A percentile compares a stretch with the other conserved stretches of the same genome.
Evolutionary conservation across 2,888 invertebrate genomes (phyloP).

Genomic region (Micoletzkya japonica): DNA sequence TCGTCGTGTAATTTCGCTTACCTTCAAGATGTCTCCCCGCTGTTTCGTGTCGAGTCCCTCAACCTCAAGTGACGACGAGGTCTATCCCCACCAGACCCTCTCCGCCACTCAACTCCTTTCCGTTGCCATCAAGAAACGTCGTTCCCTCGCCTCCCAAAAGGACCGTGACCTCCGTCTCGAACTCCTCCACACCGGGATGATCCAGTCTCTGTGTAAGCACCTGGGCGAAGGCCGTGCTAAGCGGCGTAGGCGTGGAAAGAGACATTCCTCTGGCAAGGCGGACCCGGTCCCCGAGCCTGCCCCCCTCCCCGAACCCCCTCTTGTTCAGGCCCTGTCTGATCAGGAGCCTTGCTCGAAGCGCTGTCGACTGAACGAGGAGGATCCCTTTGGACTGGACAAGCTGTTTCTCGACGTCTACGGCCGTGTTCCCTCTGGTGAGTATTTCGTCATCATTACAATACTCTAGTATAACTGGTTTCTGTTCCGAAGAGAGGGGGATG

Average conservation of each 20-base stretch:
- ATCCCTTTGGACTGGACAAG: slow-evolving; percentile 47
- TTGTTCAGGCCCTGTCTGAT: slow-evolving; percentile 30
- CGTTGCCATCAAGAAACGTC: slow-evolving; percentile 52
- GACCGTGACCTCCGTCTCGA: slow-evolving; percentile 46
- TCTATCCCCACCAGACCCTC: slow-evolving; percentile 7
- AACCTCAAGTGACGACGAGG: slow-evolving; percentile 35
- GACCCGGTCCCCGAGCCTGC: slow-evolving; percentile 18
- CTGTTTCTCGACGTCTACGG: slow-evolving; percentile 39
- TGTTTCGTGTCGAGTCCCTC: slow-evolving; percentile 33
- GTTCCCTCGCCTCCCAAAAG: slow-evolving; percentile 38
- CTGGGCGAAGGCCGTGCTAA: slow-evolving; percentile 51
- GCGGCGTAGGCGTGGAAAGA: slow-evolving; percentile 39
- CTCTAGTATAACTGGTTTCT: not conserved
- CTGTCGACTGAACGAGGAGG: slow-evolving; percentile 34
- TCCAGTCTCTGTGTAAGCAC: slow-evolving; percentile 55
- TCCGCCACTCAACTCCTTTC: slow-evolving; percentile 44
- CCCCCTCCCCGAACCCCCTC: slow-evolving; percentile 30
- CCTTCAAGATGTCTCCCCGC: slow-evolving; percentile 21
- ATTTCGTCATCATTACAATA: slow-evolving; percentile 2
- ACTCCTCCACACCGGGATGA: slow-evolving; percentile 50
- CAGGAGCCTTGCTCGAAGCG: slow-evolving; percentile 34
- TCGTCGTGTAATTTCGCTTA: not conserved
- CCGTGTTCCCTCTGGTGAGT: slow-evolving; percentile 34
- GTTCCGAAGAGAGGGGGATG: not conserved
- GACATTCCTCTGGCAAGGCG: not conserved